Evolutionary conservation across 2,888 invertebrate genomes (phyloP).

Genomic region (Eretmocerus hayati): DNA sequence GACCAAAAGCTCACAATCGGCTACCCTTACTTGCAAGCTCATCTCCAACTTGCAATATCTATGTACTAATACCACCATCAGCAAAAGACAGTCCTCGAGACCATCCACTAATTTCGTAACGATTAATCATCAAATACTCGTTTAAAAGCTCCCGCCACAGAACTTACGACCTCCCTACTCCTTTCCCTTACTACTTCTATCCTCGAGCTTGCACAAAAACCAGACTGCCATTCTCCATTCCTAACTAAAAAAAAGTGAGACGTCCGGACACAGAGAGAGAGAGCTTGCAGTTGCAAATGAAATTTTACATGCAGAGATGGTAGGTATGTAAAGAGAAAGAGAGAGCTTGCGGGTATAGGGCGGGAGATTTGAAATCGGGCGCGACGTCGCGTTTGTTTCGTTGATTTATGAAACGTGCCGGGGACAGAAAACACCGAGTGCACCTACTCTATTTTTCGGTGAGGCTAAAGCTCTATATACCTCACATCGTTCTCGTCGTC

Average conservation of each 20-base stretch:
- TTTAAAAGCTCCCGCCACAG: constrained; percentile 9
- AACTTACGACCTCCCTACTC: too few relatives aligned
- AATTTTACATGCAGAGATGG: constrained; percentile 18
- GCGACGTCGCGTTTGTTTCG: constrained; percentile 39
- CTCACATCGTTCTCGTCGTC: neutral
- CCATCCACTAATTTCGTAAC: constrained; percentile 5
- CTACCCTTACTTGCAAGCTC: too few relatives aligned
- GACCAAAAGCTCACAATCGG: too few relatives aligned
- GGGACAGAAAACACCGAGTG: constrained; percentile 42
- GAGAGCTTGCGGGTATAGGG: constrained; percentile 2
- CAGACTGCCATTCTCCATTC: too few relatives aligned
- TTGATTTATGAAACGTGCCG: constrained; percentile 45
- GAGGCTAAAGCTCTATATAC: constrained; percentile 4
- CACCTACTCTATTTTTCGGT: constrained; percentile 9
- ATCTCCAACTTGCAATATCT: too few relatives aligned
- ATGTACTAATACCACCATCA: too few relatives aligned
- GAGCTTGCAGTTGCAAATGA: constrained; percentile 12
- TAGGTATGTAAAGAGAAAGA: neutral
- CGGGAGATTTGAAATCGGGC: constrained; percentile 10
- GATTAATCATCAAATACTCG: constrained; percentile 7
- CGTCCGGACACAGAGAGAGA: neutral
- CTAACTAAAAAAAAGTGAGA: too few relatives aligned
- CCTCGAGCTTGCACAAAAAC: too few relatives aligned
- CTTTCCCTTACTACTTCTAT: too few relatives aligned
- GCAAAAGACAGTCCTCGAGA: too few relatives aligned